Percentiles rank a stretch among this genome's conserved stretches.
These are phyloP conservation scores for Calliphora vomitoria DNA, from an alignment of 2,888 invertebrate species.

Conservation along the genomic window DNA sequence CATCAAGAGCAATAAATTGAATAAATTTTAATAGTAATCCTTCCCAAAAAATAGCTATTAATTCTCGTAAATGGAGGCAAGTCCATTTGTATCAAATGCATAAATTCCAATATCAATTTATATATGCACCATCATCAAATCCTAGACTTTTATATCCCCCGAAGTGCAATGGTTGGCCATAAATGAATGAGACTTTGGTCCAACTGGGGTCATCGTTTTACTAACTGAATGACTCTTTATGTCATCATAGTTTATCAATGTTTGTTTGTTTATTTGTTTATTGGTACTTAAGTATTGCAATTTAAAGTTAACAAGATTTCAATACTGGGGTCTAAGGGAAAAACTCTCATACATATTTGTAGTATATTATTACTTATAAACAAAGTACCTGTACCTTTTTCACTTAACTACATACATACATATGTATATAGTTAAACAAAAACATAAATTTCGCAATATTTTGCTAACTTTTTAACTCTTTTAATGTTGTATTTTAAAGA, in stretches of 20 bases:
- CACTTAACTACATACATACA: no score
- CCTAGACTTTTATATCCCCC: not conserved
- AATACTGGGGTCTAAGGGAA: not conserved
- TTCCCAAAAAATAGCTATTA: no score
- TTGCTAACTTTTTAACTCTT: not conserved
- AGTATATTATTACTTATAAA: no score
- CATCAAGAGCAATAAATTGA: no score
- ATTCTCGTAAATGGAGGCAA: no score
- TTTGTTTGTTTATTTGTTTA: not conserved
- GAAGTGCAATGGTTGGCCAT: not conserved
- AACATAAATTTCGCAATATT: not conserved
- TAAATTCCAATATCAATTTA: no score
- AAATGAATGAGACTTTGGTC: not conserved
- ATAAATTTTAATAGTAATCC: no score
- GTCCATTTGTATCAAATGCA: no score
- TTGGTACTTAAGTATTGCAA: not conserved
- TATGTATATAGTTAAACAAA: not conserved
- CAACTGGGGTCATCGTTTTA: conserved; percentile 8
- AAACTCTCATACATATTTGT: not conserved
- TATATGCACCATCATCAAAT: no score
- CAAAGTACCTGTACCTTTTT: no score
- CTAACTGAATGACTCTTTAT: not conserved
- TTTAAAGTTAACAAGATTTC: not conserved
- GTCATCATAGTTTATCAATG: not conserved
- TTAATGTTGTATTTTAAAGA: not conserved